These are phyloP conservation scores for Labeo rohita DNA, from an alignment of 2,113 vertebrate genomes.

Conservation along the genomic window DNA sequence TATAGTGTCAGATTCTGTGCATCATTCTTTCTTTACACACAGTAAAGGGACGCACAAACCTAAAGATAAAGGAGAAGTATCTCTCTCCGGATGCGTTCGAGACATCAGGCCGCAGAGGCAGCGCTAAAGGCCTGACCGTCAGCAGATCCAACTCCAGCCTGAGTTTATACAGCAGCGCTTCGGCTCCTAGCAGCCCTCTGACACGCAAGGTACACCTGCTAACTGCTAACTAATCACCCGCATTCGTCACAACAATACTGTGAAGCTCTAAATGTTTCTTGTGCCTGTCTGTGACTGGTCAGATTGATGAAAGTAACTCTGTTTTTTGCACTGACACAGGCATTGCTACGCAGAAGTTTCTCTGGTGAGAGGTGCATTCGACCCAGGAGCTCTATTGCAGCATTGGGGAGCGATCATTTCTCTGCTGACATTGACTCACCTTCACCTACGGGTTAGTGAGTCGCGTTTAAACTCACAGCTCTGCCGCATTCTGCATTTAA, in stretches of 20 bases:
- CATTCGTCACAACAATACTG: not conserved
- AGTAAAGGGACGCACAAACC: slow-evolving; percentile 90
- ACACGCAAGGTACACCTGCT: slow-evolving; percentile 77
- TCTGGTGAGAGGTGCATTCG: slow-evolving; percentile 85
- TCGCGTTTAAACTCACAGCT: not conserved
- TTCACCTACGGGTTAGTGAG: slow-evolving; percentile 72
- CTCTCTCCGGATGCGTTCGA: slow-evolving; percentile 72
- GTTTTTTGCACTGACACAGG: slow-evolving; percentile 61
- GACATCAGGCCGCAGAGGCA: slow-evolving; percentile 59
- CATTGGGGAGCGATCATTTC: slow-evolving; percentile 78
- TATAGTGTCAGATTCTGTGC: not conserved
- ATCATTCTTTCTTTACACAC: slow-evolving; percentile 22
- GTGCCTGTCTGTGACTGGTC: not conserved
- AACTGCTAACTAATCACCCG: not conserved
- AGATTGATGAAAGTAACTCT: not conserved
- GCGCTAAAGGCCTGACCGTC: slow-evolving; percentile 77
- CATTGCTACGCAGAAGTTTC: slow-evolving; percentile 81
- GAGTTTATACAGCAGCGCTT: slow-evolving; percentile 89
- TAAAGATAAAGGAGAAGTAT: slow-evolving; percentile 93
- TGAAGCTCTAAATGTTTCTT: not conserved
- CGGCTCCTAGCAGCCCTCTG: slow-evolving; percentile 87
- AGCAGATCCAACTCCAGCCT: slow-evolving; percentile 87
- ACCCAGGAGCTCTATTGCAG: slow-evolving; percentile 78
- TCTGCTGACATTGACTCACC: slow-evolving; percentile 68
- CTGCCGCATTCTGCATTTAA: not conserved